Conservation (phyloP, 2,113 vertebrate genomes). For the Petroica traversi region DNA sequence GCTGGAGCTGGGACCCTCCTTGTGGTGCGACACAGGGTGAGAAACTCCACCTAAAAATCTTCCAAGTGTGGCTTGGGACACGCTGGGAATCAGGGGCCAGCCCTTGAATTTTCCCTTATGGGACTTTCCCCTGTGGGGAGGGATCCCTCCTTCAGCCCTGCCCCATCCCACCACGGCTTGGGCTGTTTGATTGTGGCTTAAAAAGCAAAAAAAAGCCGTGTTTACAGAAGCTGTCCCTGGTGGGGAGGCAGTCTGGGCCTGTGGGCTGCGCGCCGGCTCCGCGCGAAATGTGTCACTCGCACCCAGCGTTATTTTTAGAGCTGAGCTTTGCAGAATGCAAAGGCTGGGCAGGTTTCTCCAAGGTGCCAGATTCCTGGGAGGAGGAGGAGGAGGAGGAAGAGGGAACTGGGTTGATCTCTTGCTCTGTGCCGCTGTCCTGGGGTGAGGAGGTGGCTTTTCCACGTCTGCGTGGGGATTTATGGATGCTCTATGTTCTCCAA, state of each 20-base stretch:
- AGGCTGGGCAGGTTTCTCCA: constrained; percentile 37
- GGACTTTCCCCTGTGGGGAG: rapidly evolving
- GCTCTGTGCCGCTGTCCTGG: no score
- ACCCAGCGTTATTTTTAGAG: constrained; percentile 32
- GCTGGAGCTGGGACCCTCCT: background rate
- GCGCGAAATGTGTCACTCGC: constrained; percentile 21
- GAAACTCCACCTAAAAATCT: background rate
- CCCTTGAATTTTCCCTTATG: background rate
- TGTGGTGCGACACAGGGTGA: rapidly evolving
- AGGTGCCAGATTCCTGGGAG: background rate
- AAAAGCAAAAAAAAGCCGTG: background rate
- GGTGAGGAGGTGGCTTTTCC: background rate
- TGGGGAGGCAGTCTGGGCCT: background rate
- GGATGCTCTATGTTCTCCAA: background rate
- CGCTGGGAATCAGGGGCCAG: rapidly evolving
- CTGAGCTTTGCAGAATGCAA: constrained; percentile 25
- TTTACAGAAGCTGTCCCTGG: constrained; percentile 29
- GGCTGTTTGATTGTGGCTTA: background rate
- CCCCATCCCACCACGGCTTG: background rate
- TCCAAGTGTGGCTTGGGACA: rapidly evolving
- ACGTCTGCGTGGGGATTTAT: rapidly evolving
- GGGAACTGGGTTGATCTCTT: background rate
- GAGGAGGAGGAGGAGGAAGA: background rate
- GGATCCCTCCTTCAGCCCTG: background rate
- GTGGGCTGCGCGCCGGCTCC: constrained; percentile 24